Evolutionary conservation across 2,113 vertebrate genomes (phyloP), one percentile per base, ranked within the genome.

Genomic region (Salvelinus fontinalis): DNA sequence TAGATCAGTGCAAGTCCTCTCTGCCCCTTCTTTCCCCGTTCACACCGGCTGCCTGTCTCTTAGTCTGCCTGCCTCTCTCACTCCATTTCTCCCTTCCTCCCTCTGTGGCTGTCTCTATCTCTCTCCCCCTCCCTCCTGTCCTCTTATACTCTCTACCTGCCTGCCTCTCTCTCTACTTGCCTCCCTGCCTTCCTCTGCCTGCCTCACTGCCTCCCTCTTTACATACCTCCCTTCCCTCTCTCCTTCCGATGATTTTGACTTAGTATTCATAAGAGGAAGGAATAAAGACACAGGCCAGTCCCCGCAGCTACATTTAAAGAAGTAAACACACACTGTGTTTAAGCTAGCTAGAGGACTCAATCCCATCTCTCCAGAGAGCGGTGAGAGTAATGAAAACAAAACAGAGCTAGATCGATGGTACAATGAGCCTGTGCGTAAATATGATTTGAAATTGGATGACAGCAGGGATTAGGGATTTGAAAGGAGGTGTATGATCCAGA

Each of bases 1-100:
- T 80, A 87, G 79, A 87, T 89, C 83, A 85, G 86, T 76, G 82
- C 51, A 18, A 78, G 86, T 84, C 84, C 80, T 86, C 76, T 78
- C 34, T 69, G 82, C 84, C 83, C 79, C 48, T 11, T 22, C 75
- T 78, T 73, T 54, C 51, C 5, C 12, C 3, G 1, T 54, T 14
- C 51, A 18, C 12, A 54, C 87, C 87, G 81, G 82, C 77, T 77
- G 80, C 20, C 59, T 62, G n/a, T 20, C 59, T 62, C 7, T 71
- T 85, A 87, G 82, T 83, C 75, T 80, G 78, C 7, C 59, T 62
- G 18, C 7, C 59, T 60, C n/a, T n/a, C 14, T 62, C 18, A 9
- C 59, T 16, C 59, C n/a, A n/a, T 20, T 8, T 22, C 51, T 24
- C 20, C 18, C n/a, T 24, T 22, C 13, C 54, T 57, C 54, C 54